These are phyloP conservation scores for Paralvinella palmiformis DNA, from an alignment of 1,140 invertebrate genomes.

Conservation along the genomic window DNA sequence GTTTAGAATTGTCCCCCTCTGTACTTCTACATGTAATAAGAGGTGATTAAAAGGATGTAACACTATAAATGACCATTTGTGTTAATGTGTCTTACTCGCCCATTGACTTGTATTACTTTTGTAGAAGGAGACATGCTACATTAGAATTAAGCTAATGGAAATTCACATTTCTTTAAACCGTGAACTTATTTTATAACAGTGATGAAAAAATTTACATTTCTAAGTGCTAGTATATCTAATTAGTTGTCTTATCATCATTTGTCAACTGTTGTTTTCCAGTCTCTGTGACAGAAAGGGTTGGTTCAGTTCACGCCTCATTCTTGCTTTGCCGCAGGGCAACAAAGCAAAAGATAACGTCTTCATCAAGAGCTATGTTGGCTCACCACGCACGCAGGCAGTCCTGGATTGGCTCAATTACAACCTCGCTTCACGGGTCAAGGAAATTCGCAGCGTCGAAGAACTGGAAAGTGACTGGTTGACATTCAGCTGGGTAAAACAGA, in stretches of 20 bases:
- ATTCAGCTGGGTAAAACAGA: neutral
- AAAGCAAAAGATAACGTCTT: slow-evolving; percentile 53
- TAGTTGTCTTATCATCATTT: neutral
- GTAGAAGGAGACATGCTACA: no score
- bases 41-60: no score
- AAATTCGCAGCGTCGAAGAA: slow-evolving; percentile 26
- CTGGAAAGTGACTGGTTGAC: slow-evolving; percentile 10
- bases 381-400: slow-evolving; percentile 39
- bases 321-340: slow-evolving; percentile 53
- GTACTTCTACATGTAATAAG: no score
- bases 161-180: no score
- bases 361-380: slow-evolving; percentile 45
- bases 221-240: no score
- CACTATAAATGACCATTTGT: no score
- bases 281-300: slow-evolving; percentile 53
- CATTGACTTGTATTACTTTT: no score
- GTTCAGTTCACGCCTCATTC: slow-evolving; percentile 48
- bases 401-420: slow-evolving; percentile 52
- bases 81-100: no score
- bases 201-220: no score
- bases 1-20: no score
- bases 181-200: no score
- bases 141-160: no score
- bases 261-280: slow-evolving; percentile 35
- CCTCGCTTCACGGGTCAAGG: slow-evolving; percentile 48